Evolutionary conservation across 2,113 vertebrate genomes (phyloP).

Genomic region (Desmodus rotundus): DNA sequence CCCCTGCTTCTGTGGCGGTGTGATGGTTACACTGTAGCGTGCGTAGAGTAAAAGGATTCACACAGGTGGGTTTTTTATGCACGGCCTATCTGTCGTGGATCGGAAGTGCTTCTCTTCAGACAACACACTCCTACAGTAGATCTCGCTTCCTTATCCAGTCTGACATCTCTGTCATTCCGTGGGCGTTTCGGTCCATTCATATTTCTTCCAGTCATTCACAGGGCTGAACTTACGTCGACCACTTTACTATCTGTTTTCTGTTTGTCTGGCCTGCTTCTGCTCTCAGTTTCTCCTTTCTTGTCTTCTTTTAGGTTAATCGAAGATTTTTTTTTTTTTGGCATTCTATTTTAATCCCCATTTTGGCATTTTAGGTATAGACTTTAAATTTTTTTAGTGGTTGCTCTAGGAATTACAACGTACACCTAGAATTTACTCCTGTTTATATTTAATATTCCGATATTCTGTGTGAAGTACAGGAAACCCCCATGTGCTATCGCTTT

Average conservation of each 20-base stretch:
- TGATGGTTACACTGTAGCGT: too few species aligned
- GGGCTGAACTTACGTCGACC: neutral
- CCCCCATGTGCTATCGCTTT: too few species aligned
- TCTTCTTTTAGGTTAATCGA: neutral
- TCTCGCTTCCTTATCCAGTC: neutral
- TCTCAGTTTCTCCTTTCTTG: neutral
- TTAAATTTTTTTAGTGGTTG: neutral
- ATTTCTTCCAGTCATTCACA: neutral
- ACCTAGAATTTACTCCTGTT: neutral
- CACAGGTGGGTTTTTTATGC: too few species aligned
- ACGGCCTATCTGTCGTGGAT: neutral
- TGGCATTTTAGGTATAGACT: neutral
- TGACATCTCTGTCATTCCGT: neutral
- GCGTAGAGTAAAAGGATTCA: too few species aligned
- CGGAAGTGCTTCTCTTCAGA: neutral
- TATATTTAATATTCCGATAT: neutral
- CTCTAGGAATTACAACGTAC: neutral
- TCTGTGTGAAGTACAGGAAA: neutral
- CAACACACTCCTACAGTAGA: neutral
- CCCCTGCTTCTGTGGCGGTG: neutral
- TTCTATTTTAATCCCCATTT: neutral
- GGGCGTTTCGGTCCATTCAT: neutral
- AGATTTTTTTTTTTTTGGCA: neutral
- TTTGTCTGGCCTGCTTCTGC: neutral
- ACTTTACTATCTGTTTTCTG: neutral